Evolutionary conservation across 2,113 vertebrate genomes (phyloP).

Genomic region (Megaptera novaeangliae): DNA sequence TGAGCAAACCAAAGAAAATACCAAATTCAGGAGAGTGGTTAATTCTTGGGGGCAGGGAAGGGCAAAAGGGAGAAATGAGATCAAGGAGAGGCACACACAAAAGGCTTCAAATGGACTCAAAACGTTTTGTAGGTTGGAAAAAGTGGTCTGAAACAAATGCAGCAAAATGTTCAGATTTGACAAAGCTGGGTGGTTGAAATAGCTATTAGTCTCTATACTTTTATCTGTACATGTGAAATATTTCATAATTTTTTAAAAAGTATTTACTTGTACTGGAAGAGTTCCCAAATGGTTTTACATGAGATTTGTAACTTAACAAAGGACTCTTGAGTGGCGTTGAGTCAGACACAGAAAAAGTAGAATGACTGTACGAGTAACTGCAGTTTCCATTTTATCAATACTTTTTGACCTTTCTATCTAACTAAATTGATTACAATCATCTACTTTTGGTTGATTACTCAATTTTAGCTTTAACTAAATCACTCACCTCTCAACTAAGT

Average conservation of each 20-base stretch:
- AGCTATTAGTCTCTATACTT: neutral
- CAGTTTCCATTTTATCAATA: slow-evolving; percentile 3
- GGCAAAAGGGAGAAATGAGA: neutral
- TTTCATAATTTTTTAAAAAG: neutral
- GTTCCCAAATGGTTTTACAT: neutral
- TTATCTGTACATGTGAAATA: neutral
- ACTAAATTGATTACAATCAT: slow-evolving; percentile 39
- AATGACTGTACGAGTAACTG: neutral
- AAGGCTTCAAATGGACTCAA: neutral
- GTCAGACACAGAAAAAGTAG: neutral
- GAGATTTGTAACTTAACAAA: neutral
- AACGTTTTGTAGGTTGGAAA: neutral
- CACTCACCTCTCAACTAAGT: neutral
- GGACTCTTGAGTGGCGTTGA: neutral
- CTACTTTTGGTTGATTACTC: slow-evolving; percentile 16
- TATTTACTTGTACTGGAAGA: neutral
- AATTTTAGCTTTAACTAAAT: slow-evolving; percentile 19
- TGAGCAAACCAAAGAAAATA: neutral
- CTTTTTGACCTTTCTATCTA: slow-evolving; percentile 38
- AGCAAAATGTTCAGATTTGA: neutral
- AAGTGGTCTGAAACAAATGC: neutral
- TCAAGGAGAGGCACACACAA: neutral
- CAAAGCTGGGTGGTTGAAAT: neutral
- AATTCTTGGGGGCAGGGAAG: neutral
- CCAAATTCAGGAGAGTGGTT: neutral